Evolutionary conservation across 1,140 invertebrate species (phyloP), one percentile per base, ranked within the genome.

Genomic region (Nixonia krombeini): DNA sequence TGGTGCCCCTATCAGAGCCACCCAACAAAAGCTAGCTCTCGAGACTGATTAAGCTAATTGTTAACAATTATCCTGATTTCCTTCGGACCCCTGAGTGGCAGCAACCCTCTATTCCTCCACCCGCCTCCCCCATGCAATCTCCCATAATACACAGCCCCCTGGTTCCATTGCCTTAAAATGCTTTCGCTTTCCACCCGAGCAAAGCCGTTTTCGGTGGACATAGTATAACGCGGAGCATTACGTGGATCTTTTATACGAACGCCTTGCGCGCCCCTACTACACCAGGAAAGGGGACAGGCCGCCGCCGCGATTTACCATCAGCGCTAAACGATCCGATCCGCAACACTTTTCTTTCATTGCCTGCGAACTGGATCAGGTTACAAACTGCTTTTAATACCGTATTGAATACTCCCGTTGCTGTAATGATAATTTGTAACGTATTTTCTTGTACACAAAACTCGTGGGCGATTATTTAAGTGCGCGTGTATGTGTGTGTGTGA

Each of bases 11-110:
- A 77, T 78, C 73, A 70, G 67, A 72, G 26, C 53, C 33, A 50
- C 35, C 41, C 68, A 76, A 78, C 75, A 78, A 80, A 80, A 80
- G 78, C 76, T 73, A 71, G 70, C 79, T 79, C 81, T 83, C 80
- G 72, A 79, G 74, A 74, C 80, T 83, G 82, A 84, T 84, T 83
- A 83, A 82, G 79, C 76, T 84, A 83, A 84, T 84, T 84, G 80
- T 84, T 83, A 85, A 85, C 82, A 85, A 85, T 85, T 85, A 84
- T 81, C 79, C 77, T 76, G 80, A 84, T 83, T 84, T 82, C 78
- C 82, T 81, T 68, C 71, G 66, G 72, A 73, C 66, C 75, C 70
- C 73, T 70, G 72, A 79, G 74, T 77, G 66, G 67, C 49, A 57
- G 70, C 73, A 69, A 58, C 67, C 72, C 72, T 73, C 58, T 57